Base-by-base conservation (phyloP, 2,888 invertebrate genomes). In the Atethmia centrago region DNA sequence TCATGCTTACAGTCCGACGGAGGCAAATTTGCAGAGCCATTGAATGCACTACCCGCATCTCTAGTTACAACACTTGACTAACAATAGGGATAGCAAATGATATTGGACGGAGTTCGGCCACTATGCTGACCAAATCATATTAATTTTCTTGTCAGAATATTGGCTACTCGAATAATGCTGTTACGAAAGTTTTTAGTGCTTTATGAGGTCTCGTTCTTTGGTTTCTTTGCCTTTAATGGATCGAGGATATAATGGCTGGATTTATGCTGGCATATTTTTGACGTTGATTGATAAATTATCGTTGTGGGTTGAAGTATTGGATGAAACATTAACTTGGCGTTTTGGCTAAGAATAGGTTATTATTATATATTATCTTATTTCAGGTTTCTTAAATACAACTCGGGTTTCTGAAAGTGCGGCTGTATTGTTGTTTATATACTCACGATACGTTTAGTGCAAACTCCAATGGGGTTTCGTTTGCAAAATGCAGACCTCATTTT, bases 21-120 rank as follows among this genome's bases (percentile, higher is more conserved):
- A 83, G 83, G 88, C 88, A 91, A 92, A 91, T 92, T 92, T 92
- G 87, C 90, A 85, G 85, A 92, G 87, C 89, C 79, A 90, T 91
- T 90, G 86, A 91, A 87, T 89, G 89, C 88, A 85, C 86, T 85
- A 70, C 82, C 77, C 82, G 53, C 80, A 73, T 80, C 78, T 83
- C 81, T 82, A 83, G 85, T 83, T 78, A 87, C 82, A 79, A 82
- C 71, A 77, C 87, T 85, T 80, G 84, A 87, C 83, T 84, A 85
- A 88, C 85, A 87, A 87, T 84, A 31, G 75, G 12, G n/a, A 31
- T 76, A 71, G 77, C 68, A 71, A 86, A 82, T 82, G 69, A 79
- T 85, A 82, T 73, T 75, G 80, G 66, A 49, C 74, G 56, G 63
- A 69, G 67, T 73, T 68, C 51, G 28, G 31, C 56, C 62, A 36